Conservation (phyloP, 1,140 invertebrate species). For the Nymphalis io region DNA sequence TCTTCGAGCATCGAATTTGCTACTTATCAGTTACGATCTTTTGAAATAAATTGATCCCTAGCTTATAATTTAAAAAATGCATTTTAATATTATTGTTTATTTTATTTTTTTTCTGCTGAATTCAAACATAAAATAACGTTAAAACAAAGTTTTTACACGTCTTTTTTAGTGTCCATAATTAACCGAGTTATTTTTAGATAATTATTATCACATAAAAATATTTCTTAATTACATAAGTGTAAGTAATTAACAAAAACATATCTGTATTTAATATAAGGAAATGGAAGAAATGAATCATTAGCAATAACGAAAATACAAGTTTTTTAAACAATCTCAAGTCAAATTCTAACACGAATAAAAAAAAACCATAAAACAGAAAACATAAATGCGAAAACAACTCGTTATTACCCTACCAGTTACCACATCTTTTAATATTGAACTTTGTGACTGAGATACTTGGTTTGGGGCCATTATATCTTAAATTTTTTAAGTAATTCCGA, state of each 20-base stretch:
- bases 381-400: slow-evolving; percentile 12
- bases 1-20: not conserved
- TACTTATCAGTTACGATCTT: slow-evolving; percentile 3
- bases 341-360: not conserved
- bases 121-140: no score
- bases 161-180: no score
- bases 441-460: slow-evolving; percentile 1
- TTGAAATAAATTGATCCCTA: not conserved
- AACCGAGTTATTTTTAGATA: no score
- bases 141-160: no score
- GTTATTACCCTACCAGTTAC: slow-evolving; percentile 6
- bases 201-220: no score
- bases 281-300: no score
- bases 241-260: no score
- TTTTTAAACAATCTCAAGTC: not conserved
- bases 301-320: not conserved
- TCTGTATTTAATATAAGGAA: no score
- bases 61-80: slow-evolving; percentile 4
- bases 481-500: slow-evolving; percentile 24
- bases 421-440: not conserved
- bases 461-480: slow-evolving; percentile 33
- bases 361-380: slow-evolving; percentile 5
- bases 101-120: not conserved
- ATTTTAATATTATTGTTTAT: not conserved
- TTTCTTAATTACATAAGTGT: no score